These are phyloP conservation scores for Misgurnus mizolepis DNA, from an alignment of 2,113 vertebrate genomes.

Conservation along the genomic window DNA sequence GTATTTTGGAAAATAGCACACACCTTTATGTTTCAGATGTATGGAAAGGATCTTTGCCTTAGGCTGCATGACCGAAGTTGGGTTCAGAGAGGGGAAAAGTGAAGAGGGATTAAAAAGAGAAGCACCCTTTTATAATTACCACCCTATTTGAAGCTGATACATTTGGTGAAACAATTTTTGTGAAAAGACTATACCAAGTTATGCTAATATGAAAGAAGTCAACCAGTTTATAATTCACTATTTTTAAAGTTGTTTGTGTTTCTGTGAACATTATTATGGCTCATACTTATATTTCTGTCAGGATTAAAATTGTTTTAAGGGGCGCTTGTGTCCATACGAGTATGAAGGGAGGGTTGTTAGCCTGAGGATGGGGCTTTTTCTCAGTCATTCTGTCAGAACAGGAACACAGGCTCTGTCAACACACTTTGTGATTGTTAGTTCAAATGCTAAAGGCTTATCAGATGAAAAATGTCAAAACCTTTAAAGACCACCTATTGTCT, in stretches of 20 bases:
- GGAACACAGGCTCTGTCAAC: constrained; percentile 43
- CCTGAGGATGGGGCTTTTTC: constrained; percentile 69
- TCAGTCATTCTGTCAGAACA: constrained; percentile 36
- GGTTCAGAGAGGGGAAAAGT: constrained; percentile 42
- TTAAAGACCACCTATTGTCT: constrained; percentile 62
- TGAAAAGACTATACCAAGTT: too few relatives aligned
- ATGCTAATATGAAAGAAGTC: too few relatives aligned
- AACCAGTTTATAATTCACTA: too few relatives aligned
- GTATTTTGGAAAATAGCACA: constrained; percentile 50
- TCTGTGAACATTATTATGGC: constrained; percentile 5
- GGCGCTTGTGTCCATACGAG: constrained; percentile 4
- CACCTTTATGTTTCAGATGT: constrained; percentile 50
- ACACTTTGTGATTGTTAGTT: constrained; percentile 73
- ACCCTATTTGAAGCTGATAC: too few relatives aligned
- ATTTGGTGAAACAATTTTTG: too few relatives aligned
- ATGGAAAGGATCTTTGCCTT: constrained; percentile 48
- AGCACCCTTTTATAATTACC: constrained; percentile 59
- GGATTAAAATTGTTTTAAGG: neutral
- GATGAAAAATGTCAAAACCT: constrained; percentile 80
- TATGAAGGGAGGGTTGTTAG: constrained; percentile 60
- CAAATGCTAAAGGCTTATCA: constrained; percentile 79
- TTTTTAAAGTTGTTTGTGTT: neutral
- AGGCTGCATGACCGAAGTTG: constrained; percentile 48
- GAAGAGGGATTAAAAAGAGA: constrained; percentile 58
- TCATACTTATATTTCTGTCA: neutral